Conservation (phyloP, 2,797 vertebrate species). For the Loriculus beryllinus region DNA sequence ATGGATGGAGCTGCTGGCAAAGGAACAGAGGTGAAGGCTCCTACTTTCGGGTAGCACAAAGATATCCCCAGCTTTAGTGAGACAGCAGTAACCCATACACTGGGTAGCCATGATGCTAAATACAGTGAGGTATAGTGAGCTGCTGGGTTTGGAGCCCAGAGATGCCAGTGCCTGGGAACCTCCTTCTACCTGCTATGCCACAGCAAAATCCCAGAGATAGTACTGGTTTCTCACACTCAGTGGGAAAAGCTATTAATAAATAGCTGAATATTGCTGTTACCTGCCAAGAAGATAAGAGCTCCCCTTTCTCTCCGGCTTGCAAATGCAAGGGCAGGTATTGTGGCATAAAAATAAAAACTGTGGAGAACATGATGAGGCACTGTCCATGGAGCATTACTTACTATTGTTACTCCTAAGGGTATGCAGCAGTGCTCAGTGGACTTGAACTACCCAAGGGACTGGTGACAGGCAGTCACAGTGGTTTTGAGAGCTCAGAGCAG, state of each 20-base stretch:
- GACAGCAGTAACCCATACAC: not conserved
- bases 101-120: not conserved
- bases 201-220: not conserved
- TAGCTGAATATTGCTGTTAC: not conserved
- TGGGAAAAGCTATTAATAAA: not conserved
- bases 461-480: not conserved
- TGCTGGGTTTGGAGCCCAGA: not conserved
- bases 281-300: not conserved
- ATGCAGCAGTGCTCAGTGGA: not conserved
- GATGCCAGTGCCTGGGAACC: not conserved
- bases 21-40: slow-evolving; percentile 21
- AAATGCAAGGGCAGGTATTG: not conserved
- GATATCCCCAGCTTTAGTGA: not conserved
- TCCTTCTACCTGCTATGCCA: not conserved
- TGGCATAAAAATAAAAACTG: not conserved
- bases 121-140: not conserved
- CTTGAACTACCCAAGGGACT: not conserved
- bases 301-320: not conserved
- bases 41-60: not conserved
- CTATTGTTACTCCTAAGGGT: not conserved
- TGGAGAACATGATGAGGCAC: not conserved
- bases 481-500: not conserved
- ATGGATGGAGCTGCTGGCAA: not conserved
- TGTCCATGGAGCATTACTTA: not conserved
- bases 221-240: not conserved